phyloP scores from a whole-genome alignment of 2,888 invertebrate genomes.

The Mimas tiliae region DNA sequence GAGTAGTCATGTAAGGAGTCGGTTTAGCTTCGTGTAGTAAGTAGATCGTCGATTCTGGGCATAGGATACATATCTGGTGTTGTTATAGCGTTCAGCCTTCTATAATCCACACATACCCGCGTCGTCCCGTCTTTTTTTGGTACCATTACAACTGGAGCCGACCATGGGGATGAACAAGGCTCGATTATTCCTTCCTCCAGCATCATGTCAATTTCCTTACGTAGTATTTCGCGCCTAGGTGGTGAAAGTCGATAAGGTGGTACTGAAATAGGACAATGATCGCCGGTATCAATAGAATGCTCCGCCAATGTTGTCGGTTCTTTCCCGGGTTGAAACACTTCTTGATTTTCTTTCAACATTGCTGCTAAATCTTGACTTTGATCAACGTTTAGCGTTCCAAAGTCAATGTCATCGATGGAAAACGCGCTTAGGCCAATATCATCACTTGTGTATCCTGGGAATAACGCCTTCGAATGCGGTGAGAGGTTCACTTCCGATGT shows the following conservation, averaged over 20 bases:
- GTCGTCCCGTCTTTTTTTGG: constrained; percentile 48
- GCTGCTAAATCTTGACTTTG: too few relatives aligned
- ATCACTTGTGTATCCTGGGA: too few relatives aligned
- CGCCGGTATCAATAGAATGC: constrained; percentile 20
- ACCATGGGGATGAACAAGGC: constrained; percentile 49
- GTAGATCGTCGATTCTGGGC: constrained; percentile 37
- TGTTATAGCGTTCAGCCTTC: constrained; percentile 41
- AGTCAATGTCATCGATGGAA: too few relatives aligned
- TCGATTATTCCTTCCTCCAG: constrained; percentile 49
- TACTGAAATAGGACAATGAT: constrained; percentile 25
- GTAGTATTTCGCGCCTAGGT: constrained; percentile 36
- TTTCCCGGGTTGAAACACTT: too few relatives aligned
- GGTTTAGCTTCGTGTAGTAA: constrained; percentile 44
- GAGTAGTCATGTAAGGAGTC: constrained; percentile 40
- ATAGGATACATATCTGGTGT: constrained; percentile 44
- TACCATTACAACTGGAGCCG: constrained; percentile 55
- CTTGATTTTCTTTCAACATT: too few relatives aligned
- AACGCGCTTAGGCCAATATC: too few relatives aligned
- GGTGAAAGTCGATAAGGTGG: constrained; percentile 47
- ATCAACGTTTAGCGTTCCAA: too few relatives aligned
- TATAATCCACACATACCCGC: constrained; percentile 55
- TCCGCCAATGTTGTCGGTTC: neutral
- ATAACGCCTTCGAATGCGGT: too few relatives aligned
- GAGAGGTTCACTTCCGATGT: too few relatives aligned
- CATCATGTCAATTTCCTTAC: constrained; percentile 48